Base-by-base conservation (phyloP, 2,797 vertebrate genomes). In the Smutsia temminckii region DNA sequence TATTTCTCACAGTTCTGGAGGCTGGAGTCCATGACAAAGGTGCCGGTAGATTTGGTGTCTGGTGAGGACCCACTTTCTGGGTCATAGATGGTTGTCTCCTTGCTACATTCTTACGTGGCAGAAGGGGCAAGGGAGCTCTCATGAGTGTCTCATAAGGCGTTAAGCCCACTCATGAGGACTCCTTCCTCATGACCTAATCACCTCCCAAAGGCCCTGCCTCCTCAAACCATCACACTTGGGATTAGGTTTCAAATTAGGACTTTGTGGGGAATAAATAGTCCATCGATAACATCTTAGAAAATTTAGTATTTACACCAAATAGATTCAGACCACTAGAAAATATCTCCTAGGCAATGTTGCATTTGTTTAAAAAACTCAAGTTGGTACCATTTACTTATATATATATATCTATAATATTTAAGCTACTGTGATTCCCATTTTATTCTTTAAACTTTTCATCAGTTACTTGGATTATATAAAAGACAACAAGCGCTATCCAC, bases 281-380 rank as follows among this genome's bases (percentile, higher is more conserved):
- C 2, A 0, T 29, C 59, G 21, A 21, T 27, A 32, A 17, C 57
- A 8, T 46, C 20, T 91, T n/a, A 88, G 23, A 88, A 11, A 91
- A 95, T 63, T 95, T 91, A 64, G 37, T 85, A 69, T 78, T 90
- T 69, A 51, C 20, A 40, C 23, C 59, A 75, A 71, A 87, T 27
- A 51, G 34, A 84, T 79, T 71, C 61, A 75, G 2, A 49, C 16
- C 12, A 37, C 20, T 29, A 8, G 87, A 87, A 92, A 84, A 55
- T 85, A 79, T 90, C 90, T 84, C 25, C 46, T 55, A 29, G 18
- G 87, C 9, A 83, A 79, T 53, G 14, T 40, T 86, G 8, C 25
- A 40, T 71, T 77, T 64, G 32, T 72, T 85, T 5, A 57, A 75
- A 85, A 29, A 46, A 61, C 42, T 80, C 17, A 88, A 89, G 49